Evolutionary conservation across 64 coral and sea anemone genomes (phyloP).

Genomic region (Astreopora myriophthalma): DNA sequence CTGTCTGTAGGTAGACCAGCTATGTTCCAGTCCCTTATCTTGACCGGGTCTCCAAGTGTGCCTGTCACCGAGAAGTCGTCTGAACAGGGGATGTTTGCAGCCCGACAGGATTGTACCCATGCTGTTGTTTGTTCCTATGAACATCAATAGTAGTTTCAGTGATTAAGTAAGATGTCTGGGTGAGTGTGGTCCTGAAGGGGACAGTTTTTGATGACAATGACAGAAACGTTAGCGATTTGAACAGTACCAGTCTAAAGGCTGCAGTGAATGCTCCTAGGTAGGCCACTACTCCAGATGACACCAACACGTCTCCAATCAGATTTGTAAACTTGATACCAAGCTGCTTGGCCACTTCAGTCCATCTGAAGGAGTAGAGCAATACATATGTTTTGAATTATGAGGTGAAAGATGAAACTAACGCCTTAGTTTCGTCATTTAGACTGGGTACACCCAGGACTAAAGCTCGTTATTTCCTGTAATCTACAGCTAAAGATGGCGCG

Average conservation of each 20-base stretch:
- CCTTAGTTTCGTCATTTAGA: too few species aligned
- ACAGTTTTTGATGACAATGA: too few species aligned
- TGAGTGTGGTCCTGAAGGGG: too few species aligned
- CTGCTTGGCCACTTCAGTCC: conserved; percentile 93
- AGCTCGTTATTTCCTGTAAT: too few species aligned
- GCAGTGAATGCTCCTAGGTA: conserved; percentile 95
- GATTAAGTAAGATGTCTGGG: not conserved
- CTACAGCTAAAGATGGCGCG: too few species aligned
- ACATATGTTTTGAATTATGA: not conserved
- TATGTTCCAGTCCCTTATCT: conserved; percentile 99
- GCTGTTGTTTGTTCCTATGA: conserved; percentile 77
- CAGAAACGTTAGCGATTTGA: too few species aligned
- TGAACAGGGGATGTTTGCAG: conserved; percentile 84
- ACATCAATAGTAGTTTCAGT: not conserved
- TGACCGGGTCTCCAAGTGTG: conserved; percentile 94
- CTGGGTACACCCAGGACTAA: too few species aligned
- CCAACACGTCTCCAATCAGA: conserved; percentile 90
- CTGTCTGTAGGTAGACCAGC: conserved; percentile 95
- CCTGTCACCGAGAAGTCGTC: conserved; percentile 94
- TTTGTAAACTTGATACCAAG: conserved; percentile 91
- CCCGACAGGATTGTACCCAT: conserved; percentile 74
- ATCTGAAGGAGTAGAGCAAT: conserved; percentile 33
- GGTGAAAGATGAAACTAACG: too few species aligned
- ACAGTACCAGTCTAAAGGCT: conserved; percentile 83
- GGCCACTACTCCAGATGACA: conserved; percentile 95